Evolutionary conservation across 1,140 invertebrate species (phyloP).

Genomic region (Drosophila oshimai): DNA sequence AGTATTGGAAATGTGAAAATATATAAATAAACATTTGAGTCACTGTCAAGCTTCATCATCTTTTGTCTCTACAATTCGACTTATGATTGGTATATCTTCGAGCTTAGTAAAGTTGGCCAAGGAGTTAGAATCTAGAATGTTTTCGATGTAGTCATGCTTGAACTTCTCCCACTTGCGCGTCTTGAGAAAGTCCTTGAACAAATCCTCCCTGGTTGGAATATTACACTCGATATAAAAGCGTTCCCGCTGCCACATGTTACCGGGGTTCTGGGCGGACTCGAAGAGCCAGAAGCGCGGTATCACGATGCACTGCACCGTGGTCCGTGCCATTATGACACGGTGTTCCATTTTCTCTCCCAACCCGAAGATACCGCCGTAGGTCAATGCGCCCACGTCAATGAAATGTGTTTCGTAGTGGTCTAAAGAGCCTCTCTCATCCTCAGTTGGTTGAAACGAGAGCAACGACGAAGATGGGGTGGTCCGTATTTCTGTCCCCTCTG

Average conservation of each 20-base stretch:
- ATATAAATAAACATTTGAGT: not conserved
- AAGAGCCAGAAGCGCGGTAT: conserved; percentile 85
- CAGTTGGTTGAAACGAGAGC: not conserved
- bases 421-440: not conserved
- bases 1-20: not conserved
- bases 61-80: conserved; percentile 59
- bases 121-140: not conserved
- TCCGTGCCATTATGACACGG: conserved; percentile 84
- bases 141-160: conserved; percentile 81
- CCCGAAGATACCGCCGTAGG: conserved; percentile 75
- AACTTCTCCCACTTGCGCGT: conserved; percentile 84
- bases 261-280: conserved; percentile 83
- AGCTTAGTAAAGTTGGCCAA: conserved; percentile 29
- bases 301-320: conserved; percentile 83
- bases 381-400: conserved; percentile 74
- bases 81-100: conserved; percentile 72
- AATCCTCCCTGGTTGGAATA: conserved; percentile 83
- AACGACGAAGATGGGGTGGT: no score
- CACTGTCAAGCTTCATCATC: conserved; percentile 6
- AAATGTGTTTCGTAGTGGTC: conserved; percentile 52
- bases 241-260: conserved; percentile 85
- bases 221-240: conserved; percentile 84
- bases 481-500: conserved; percentile 7
- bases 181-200: conserved; percentile 83
- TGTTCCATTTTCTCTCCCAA: conserved; percentile 84